These are phyloP conservation scores for Enteromius trimaculatus DNA, from an alignment of 2,797 vertebrate genomes.

Conservation along the genomic window DNA sequence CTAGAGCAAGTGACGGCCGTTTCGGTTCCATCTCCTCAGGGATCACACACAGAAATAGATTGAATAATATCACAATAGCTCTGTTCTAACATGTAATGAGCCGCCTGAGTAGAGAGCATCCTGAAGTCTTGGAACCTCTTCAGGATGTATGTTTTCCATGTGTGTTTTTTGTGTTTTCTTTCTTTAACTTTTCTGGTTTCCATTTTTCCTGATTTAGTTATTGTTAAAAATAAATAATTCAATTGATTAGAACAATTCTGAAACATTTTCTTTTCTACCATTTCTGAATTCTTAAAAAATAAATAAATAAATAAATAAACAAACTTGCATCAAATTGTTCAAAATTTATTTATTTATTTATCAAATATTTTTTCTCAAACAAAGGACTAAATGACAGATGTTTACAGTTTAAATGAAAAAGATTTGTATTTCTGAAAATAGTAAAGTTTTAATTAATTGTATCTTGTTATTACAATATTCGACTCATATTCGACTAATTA, in stretches of 20 bases:
- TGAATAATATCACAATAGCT: conserved; percentile 14
- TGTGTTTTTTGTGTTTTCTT: neutral
- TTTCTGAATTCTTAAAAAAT: neutral
- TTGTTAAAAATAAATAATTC: neutral
- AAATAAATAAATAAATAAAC: too few species aligned
- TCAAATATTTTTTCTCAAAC: too few species aligned
- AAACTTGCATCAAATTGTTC: too few species aligned
- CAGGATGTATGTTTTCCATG: neutral
- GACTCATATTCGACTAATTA: too few species aligned
- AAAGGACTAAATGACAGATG: neutral
- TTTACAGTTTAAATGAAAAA: neutral
- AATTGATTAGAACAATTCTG: neutral
- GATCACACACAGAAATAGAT: neutral
- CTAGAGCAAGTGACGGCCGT: conserved; percentile 47
- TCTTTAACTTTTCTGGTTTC: neutral
- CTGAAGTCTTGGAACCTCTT: neutral
- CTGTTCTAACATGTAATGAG: neutral
- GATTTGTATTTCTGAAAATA: neutral
- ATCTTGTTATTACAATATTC: neutral
- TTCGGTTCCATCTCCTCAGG: neutral
- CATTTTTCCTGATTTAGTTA: neutral
- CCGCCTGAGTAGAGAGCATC: neutral
- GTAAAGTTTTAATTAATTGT: neutral
- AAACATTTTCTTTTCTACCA: neutral
- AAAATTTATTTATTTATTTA: too few species aligned